Evolutionary conservation across 1,140 invertebrate genomes (phyloP).

Genomic region (Euschistus heros): DNA sequence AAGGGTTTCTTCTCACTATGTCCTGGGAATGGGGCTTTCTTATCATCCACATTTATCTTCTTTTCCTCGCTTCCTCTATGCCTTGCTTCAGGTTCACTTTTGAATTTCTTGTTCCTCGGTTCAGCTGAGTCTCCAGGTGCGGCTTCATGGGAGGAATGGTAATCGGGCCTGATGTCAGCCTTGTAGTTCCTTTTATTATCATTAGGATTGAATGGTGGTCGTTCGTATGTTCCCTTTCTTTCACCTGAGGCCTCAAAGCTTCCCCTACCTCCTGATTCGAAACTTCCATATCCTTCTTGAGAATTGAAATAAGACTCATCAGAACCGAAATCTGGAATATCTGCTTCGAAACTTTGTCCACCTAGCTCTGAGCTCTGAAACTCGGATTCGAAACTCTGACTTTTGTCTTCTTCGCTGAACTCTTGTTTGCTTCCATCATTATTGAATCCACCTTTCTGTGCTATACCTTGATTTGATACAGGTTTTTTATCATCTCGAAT

Average conservation of each 20-base stretch:
- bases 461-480: no score
- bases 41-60: background rate
- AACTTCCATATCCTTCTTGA: constrained; percentile 3
- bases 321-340: constrained; percentile 2
- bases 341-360: constrained; percentile 7
- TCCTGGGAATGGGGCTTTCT: background rate
- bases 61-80: background rate
- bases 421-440: background rate
- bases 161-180: background rate
- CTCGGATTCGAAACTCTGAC: constrained; percentile 7
- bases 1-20: background rate
- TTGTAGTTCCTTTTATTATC: background rate
- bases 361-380: background rate
- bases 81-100: background rate
- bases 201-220: no score
- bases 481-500: no score
- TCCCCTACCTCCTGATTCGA: background rate
- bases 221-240: background rate
- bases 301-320: constrained; percentile 7
- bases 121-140: background rate
- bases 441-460: background rate
- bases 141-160: background rate
- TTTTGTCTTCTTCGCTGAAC: background rate
- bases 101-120: background rate
- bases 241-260: background rate